Evolutionary conservation across 2,888 invertebrate species (phyloP), one percentile per base, ranked within the genome.

Genomic region (Agriopis marginaria): DNA sequence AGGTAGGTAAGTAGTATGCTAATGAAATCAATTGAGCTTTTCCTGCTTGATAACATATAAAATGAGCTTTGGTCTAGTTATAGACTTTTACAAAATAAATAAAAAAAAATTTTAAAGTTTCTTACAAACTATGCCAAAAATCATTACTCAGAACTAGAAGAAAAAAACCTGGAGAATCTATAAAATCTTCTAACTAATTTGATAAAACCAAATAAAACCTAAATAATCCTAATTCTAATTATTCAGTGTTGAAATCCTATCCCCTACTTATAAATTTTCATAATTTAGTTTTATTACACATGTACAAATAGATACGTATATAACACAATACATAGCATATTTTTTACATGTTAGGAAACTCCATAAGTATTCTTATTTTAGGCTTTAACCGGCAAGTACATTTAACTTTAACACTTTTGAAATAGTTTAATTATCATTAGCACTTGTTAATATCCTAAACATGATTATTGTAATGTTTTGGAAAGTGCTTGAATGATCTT

Each of bases 61-160:
- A 82, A 86, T 82, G 82, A 87, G 86, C 92, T 92, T 92, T 92
- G 92, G 92, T 91, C 81, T 88, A 85, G 83, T 56, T 56, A 80
- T 51, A 72, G 74, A 75, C 79, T 73, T 77, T 79, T 77, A 78
- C 77, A 83, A 82, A 83, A 86, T 82, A 84, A 80, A 77, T 75
- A 73, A 75, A 76, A 75, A 75, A 75, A 50, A 7, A 71, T 42
- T 58, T 58, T n/a, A 54, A 66, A 68, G 64, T 56, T 42, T 67
- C 74, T 68, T 73, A 75, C 32, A 14, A 51, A 58, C 71, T 74
- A 72, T 12, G 23, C 56, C 44, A 32, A 45, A 44, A 58, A 44
- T 14, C 23, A 32, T 49, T 60, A 47, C 39, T n/a, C 49, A 60
- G 60, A 51, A 55, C 58, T 32, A 32, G 32, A 32, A 32, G 10